Percentiles rank a stretch among this genome's conserved stretches.
phyloP scores from a whole-genome alignment of 2,113 vertebrate genomes.

The Takifugu bimaculatus region DNA sequence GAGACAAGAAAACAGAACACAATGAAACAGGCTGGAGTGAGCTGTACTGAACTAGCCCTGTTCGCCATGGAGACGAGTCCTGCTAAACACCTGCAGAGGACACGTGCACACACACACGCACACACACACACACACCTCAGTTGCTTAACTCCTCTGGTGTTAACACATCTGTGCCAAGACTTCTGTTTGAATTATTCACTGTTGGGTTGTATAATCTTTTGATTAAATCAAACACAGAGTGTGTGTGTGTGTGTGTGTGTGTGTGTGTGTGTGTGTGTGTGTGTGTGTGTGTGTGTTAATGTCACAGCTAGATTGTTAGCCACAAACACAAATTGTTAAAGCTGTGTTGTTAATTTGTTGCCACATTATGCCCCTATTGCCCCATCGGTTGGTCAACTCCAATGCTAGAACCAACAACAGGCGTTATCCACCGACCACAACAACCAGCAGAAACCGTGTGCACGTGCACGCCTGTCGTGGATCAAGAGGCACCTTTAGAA shows the following conservation, averaged over 20 bases:
- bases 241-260: neutral
- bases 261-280: neutral
- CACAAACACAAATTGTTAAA: no score
- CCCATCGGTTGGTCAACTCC: no score
- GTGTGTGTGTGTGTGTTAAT: no score
- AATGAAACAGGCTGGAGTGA: no score
- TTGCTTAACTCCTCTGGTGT: conserved; percentile 8
- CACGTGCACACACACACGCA: conserved; percentile 4
- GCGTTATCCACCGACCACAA: neutral
- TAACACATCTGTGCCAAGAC: conserved; percentile 4
- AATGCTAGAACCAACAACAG: no score
- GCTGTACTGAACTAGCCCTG: no score
- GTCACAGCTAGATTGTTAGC: neutral
- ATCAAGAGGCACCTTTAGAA: no score
- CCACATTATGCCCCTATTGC: no score
- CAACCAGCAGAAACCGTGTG: neutral
- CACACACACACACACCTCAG: conserved; percentile 2
- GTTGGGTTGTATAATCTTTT: neutral
- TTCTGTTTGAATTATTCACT: neutral
- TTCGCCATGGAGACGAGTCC: neutral
- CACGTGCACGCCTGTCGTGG: neutral
- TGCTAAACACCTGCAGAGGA: neutral
- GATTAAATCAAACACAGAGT: neutral
- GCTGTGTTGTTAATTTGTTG: no score
- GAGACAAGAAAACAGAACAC: no score